These are phyloP conservation scores for Mesocricetus auratus DNA, from an alignment of 2,113 vertebrate genomes.

Conservation along the genomic window DNA sequence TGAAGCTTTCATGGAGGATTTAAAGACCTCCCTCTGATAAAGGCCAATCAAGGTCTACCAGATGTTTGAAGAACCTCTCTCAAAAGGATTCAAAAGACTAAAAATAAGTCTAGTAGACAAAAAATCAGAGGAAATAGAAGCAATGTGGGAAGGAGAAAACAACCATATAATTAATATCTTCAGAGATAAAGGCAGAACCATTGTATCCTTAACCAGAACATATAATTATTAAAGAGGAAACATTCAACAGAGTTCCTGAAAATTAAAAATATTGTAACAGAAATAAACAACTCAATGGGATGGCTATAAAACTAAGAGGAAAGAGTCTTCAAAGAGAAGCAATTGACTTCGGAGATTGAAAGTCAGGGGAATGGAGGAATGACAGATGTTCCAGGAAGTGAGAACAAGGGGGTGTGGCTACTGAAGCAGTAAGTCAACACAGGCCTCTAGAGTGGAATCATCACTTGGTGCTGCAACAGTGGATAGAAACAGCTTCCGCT, in stretches of 20 bases:
- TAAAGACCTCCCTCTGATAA: background rate
- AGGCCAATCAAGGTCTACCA: background rate
- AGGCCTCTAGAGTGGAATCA: slow-evolving; percentile 2
- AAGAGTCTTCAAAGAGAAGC: slow-evolving; percentile 21
- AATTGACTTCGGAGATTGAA: background rate
- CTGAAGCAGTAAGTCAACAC: background rate
- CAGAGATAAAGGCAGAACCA: background rate
- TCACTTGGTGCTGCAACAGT: background rate
- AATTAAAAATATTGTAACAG: slow-evolving; percentile 45
- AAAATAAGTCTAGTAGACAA: background rate
- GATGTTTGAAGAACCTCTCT: slow-evolving; percentile 12
- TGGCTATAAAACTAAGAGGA: background rate
- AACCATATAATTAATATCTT: background rate
- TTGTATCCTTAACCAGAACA: slow-evolving; percentile 28
- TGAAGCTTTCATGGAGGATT: background rate
- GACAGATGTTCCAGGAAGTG: background rate
- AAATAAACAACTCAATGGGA: slow-evolving; percentile 28
- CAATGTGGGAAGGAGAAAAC: background rate
- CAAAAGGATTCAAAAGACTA: background rate
- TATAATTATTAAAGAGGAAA: slow-evolving; percentile 56
- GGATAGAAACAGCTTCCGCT: background rate
- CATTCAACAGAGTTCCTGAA: slow-evolving; percentile 29
- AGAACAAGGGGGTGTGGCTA: background rate
- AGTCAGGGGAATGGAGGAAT: background rate
- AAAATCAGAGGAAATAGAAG: slow-evolving; percentile 21